Base-by-base conservation (phyloP, 2,888 invertebrate species). In the Saturnia pavonia region DNA sequence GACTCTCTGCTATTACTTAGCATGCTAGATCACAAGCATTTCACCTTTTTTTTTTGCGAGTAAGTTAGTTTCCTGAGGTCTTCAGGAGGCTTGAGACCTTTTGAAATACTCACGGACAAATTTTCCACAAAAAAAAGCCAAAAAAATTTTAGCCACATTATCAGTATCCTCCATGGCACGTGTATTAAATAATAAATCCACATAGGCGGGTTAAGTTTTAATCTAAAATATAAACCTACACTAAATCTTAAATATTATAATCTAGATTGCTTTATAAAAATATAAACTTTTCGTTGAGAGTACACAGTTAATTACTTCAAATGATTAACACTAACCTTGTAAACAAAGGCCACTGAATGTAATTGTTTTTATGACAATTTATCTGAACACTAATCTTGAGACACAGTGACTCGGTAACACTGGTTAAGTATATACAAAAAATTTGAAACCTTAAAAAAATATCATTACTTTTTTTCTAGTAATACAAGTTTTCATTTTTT, bases 221-320 rank as follows among this genome's bases (percentile, higher is more conserved):
- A 19, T 25, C 25, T 57, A 25, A n/a, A 60, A 60, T 14, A 27
- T 60, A 60, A 25, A 27, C 14, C 14, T 60, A 60, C 6, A 1
- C 14, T 60, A 27, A 60, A 60, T 60, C 57, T 60, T 60, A 60
- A 60, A 60, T 60, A 60, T 60, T 60, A 60, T 27, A 25, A 57
- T 60, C 27, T 60, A 54, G 9, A 22, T 54, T 25, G 22, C 22
- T 54, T 54, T 54, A 60, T 60, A 60, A 60, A 60, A 60, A 60
- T 27, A 60, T 60, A 60, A 27, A 27, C 6, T 60, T 27, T 60
- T 60, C 57, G 2, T 27, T 14, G 25, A 60, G 6, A 60, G 27
- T 27, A 60, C 12, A 60, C 2, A 34, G 34, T 34, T 27, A 14
- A 0, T 57, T 51, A 7, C n/a, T 25, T 27, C 14, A 54, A 9